Percentiles rank a stretch among this genome's conserved stretches.
Evolutionary conservation across 2,888 invertebrate species (phyloP).

Genomic region (Gymnoscelis rufifasciata): DNA sequence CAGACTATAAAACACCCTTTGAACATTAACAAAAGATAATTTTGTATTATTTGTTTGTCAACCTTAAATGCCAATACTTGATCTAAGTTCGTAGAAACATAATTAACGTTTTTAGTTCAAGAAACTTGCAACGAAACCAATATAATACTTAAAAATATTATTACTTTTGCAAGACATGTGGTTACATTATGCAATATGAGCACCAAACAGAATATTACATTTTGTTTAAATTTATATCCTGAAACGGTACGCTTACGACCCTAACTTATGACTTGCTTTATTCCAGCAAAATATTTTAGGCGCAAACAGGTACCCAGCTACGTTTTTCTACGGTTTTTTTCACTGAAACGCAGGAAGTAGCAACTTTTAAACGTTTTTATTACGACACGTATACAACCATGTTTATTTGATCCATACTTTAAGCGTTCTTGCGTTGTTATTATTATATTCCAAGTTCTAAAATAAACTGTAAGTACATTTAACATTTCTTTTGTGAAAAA

Average conservation of each 20-base stretch:
- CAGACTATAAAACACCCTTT: too few species aligned
- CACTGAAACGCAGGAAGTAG: background rate
- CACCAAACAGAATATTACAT: background rate
- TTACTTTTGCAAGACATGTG: too few species aligned
- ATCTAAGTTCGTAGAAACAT: too few species aligned
- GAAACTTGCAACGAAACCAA: too few species aligned
- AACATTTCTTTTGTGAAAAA: slow-evolving; percentile 12
- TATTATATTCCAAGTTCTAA: slow-evolving; percentile 26
- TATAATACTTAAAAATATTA: too few species aligned
- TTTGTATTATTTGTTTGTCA: too few species aligned
- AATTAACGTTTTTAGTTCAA: too few species aligned
- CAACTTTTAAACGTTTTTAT: slow-evolving; percentile 25
- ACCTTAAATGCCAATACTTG: too few species aligned
- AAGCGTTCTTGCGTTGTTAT: slow-evolving; percentile 22
- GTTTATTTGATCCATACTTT: slow-evolving; percentile 30
- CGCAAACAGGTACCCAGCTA: background rate
- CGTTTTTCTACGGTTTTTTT: too few species aligned
- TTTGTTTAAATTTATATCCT: background rate
- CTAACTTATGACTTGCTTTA: background rate
- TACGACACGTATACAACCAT: slow-evolving; percentile 30
- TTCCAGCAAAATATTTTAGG: background rate
- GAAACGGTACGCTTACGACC: background rate
- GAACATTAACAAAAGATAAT: too few species aligned
- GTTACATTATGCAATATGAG: too few species aligned
- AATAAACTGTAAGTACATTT: slow-evolving; percentile 15